Conservation (phyloP, 2,113 vertebrate genomes). For the Panurus biarmicus region DNA sequence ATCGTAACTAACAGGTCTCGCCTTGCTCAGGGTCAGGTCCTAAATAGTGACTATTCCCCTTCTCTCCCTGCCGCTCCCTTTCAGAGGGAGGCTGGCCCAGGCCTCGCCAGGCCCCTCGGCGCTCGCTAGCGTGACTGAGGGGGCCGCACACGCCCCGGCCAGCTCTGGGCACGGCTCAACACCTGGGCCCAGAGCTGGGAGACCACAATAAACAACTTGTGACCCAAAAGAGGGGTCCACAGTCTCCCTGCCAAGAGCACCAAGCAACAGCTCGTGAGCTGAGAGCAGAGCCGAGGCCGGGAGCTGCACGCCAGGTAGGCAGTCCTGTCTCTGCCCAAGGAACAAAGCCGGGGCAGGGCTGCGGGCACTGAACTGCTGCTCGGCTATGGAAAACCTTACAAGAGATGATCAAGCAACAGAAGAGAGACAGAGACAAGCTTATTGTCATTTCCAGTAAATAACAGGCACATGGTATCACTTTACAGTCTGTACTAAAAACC, state of each 20-base stretch:
- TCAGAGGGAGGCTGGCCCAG: neutral
- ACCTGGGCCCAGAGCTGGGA: neutral
- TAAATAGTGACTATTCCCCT: neutral
- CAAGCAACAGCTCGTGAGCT: neutral
- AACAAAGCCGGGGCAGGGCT: neutral
- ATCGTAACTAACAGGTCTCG: neutral
- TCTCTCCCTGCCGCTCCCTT: neutral
- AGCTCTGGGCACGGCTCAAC: neutral
- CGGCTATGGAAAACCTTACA: neutral
- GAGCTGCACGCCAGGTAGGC: accelerated
- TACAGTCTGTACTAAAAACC: neutral
- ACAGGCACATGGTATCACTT: neutral
- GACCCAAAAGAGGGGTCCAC: neutral
- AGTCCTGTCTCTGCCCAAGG: neutral
- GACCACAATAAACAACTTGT: neutral
- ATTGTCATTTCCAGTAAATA: neutral
- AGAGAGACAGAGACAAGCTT: neutral
- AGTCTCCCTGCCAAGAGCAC: neutral
- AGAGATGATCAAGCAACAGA: neutral
- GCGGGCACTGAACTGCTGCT: neutral
- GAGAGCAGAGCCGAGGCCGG: neutral
- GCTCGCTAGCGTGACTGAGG: neutral
- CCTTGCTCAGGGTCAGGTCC: neutral
- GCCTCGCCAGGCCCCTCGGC: neutral
- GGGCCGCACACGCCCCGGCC: accelerated